Evolutionary conservation across 2,113 vertebrate species (phyloP).

Genomic region (Carassius gibelio): DNA sequence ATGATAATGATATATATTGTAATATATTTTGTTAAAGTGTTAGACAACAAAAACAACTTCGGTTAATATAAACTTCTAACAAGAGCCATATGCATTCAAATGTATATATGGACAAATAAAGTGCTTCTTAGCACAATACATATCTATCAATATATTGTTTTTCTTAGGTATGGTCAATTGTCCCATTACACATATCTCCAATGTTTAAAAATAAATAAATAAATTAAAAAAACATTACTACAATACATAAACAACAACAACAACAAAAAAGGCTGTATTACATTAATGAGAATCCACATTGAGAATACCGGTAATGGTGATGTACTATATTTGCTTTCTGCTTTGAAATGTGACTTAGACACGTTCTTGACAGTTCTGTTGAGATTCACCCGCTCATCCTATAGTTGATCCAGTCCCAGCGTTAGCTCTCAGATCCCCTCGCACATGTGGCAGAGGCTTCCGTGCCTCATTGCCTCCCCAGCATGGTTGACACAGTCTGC

Average conservation of each 20-base stretch:
- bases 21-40: neutral
- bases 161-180: neutral
- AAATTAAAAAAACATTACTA: neutral
- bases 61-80: neutral
- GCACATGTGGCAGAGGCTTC: conserved; percentile 29
- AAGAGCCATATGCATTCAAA: neutral
- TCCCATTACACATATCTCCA: neutral
- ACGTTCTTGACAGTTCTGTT: neutral
- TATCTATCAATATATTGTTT: neutral
- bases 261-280: neutral
- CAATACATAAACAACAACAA: neutral
- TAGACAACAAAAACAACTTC: neutral
- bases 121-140: neutral
- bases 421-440: neutral
- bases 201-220: neutral
- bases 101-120: neutral
- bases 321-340: neutral
- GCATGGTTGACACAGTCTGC: conserved; percentile 54
- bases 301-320: no score
- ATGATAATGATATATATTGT: neutral
- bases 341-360: neutral
- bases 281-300: neutral
- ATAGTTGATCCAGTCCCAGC: conserved; percentile 32
- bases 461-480: conserved; percentile 54
- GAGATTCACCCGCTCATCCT: neutral